Base-by-base conservation (phyloP, 2,113 vertebrate genomes). In the Triplophysa rosa region DNA sequence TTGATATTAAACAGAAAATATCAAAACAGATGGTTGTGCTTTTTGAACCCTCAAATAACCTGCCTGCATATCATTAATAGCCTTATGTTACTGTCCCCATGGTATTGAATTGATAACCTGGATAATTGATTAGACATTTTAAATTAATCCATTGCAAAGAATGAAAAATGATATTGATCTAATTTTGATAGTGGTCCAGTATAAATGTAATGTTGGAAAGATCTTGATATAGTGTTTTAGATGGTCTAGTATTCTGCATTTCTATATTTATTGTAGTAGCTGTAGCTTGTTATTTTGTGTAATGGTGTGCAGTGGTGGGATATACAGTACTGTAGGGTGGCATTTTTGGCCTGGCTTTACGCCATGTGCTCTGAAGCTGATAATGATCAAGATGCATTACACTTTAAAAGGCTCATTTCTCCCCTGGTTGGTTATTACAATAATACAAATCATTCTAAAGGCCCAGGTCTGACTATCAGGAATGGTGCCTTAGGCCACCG, bases 361-460 rank as follows among this genome's bases (percentile, higher is more conserved):
- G 63, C 29, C 67, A 58, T 65, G 66, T 59, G 80, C 49, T 75
- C 70, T 77, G 21, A 79, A 76, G 77, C 77, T 13, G 73, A n/a
- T 47, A 23, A 78, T 79, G 61, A 74, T 58, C 33, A 58, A 47
- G 10, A 19, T 62, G 23, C 12, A 59, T 54, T 24, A n/a, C 40
- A 59, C 63, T 78, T 76, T 13, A 54, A 65, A 66, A 72, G 45
- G 49, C 71, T 74, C 7, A 76, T 87, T 77, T 85, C 70, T 64
- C 79, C 56, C 59, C 33, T 33, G 45, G 42, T 64, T 49, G 74
- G 33, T 49, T 85, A 81, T 85, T 78, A 70, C 67, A 74, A 52
- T 73, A 71, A 79, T 82, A 58, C 49, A 65, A 37, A 68, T 79
- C 75, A 83, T 79, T 84, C 63, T 80, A 64, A 64, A 66, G 64